These are phyloP conservation scores for Xestoiulus laeticollis DNA, from an alignment of 2,888 invertebrate species.

Conservation along the genomic window DNA sequence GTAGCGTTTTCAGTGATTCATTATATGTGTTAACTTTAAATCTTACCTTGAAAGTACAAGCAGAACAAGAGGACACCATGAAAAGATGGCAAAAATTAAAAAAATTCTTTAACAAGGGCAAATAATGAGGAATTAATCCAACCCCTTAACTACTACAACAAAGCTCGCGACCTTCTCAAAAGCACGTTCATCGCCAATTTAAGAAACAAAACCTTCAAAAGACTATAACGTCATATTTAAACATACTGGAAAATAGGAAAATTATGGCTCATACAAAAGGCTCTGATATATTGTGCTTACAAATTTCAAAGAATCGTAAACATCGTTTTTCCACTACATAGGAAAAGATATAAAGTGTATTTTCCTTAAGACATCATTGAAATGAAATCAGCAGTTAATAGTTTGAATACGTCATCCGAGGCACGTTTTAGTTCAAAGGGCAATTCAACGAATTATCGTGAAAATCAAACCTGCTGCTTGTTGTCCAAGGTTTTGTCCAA, in stretches of 20 bases:
- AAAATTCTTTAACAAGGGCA: not conserved
- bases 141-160: slow-evolving; percentile 18
- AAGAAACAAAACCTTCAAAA: slow-evolving; percentile 27
- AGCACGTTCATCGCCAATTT: not conserved
- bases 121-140: slow-evolving; percentile 9
- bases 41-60: not conserved
- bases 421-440: not conserved
- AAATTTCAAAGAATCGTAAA: not conserved
- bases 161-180: not conserved
- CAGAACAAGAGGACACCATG: not conserved
- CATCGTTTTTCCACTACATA: not conserved
- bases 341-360: not conserved
- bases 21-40: not conserved
- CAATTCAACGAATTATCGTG: not conserved
- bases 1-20: not conserved
- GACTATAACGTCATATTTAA: not conserved
- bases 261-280: not conserved
- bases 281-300: not conserved
- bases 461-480: not conserved
- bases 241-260: slow-evolving; percentile 31
- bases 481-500: slow-evolving; percentile 21
- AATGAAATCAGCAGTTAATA: not conserved
- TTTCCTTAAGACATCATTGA: slow-evolving; percentile 1
- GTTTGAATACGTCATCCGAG: not conserved
- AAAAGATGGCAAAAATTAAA: not conserved